phyloP scores from a whole-genome alignment of 1,140 invertebrate genomes.

The Neotoxoptera formosana region DNA sequence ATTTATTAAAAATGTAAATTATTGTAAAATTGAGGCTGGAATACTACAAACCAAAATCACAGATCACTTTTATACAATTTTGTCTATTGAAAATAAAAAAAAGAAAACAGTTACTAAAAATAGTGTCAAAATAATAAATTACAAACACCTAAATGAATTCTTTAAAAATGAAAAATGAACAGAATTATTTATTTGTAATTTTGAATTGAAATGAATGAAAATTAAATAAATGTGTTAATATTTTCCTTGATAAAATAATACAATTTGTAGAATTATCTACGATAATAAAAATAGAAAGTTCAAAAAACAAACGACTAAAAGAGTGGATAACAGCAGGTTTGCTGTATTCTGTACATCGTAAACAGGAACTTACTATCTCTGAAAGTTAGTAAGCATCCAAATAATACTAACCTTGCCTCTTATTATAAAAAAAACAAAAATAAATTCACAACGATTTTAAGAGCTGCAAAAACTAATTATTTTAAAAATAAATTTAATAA shows the following conservation, averaged over 20 bases:
- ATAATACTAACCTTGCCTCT: too few relatives aligned
- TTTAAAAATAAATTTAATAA: conserved; percentile 31
- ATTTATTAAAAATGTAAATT: conserved; percentile 34
- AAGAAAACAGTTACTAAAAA: conserved; percentile 4
- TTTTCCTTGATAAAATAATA: too few relatives aligned
- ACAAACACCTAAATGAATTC: background rate
- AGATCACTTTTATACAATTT: background rate
- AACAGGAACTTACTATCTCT: too few relatives aligned
- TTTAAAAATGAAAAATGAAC: conserved; percentile 10
- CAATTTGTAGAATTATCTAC: too few relatives aligned
- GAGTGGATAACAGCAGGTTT: background rate
- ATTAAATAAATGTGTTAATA: background rate
- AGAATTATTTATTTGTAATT: conserved; percentile 21
- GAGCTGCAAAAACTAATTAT: conserved; percentile 14
- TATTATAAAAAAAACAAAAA: background rate
- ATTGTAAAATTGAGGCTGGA: background rate
- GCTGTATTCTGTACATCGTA: too few relatives aligned
- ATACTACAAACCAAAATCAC: background rate
- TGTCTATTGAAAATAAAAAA: background rate
- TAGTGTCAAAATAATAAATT: background rate
- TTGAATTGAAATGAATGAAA: too few relatives aligned
- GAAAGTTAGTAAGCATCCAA: too few relatives aligned
- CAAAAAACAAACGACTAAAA: conserved; percentile 10
- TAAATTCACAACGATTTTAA: conserved; percentile 10
- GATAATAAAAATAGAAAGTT: too few relatives aligned